phyloP scores from a whole-genome alignment of 2,113 vertebrate species.

The Rhombomys opimus region DNA sequence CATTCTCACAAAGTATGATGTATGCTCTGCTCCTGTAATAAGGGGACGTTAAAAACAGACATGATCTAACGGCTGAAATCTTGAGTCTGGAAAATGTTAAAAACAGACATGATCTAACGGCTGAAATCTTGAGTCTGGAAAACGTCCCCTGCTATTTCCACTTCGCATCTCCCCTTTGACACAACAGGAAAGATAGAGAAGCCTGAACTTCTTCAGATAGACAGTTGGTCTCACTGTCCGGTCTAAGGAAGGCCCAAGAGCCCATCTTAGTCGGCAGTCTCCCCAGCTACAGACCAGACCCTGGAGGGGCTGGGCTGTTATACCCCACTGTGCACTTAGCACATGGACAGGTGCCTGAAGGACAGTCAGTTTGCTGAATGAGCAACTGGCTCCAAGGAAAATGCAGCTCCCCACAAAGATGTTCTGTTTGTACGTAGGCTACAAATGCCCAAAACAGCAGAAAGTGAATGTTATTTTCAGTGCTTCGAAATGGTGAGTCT shows the following conservation, averaged over 20 bases:
- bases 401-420: not conserved
- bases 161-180: not conserved
- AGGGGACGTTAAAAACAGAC: not conserved
- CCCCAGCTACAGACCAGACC: not conserved
- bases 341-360: not conserved
- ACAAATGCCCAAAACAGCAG: not conserved
- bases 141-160: not conserved
- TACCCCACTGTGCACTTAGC: not conserved
- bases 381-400: not conserved
- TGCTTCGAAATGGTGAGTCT: not conserved
- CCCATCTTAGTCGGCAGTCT: not conserved
- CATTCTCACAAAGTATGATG: not conserved
- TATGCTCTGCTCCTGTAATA: not conserved
- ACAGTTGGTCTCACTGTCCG: not conserved
- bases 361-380: not conserved
- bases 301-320: not conserved
- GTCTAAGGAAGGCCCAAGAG: not conserved
- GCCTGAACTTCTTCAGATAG: not conserved
- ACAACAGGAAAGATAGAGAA: not conserved
- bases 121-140: not conserved
- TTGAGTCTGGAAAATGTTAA: not conserved
- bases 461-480: not conserved
- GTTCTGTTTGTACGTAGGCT: not conserved
- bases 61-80: not conserved
- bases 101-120: not conserved